These are phyloP conservation scores for Sarcophaga rosellei DNA, from an alignment of 2,888 invertebrate genomes.

Conservation along the genomic window DNA sequence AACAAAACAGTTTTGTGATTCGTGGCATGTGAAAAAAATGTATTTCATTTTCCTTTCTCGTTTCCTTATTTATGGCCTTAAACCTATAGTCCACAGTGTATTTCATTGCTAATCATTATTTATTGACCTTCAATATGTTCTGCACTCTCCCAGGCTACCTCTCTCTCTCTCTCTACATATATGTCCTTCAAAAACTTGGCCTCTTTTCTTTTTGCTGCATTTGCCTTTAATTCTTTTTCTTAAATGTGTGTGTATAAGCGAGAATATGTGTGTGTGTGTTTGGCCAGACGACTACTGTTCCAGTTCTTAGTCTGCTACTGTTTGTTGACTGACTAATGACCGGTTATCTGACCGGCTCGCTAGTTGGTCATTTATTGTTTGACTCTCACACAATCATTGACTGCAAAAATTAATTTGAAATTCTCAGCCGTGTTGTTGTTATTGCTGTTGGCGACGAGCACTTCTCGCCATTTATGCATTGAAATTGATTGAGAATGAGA, in stretches of 20 bases:
- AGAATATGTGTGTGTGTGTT: conserved; percentile 32
- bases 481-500: neutral
- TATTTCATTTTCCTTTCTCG: too few relatives aligned
- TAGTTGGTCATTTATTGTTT: neutral
- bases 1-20: too few relatives aligned
- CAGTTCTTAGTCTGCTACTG: conserved; percentile 56
- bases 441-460: neutral
- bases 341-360: neutral
- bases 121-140: conserved; percentile 37
- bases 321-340: conserved; percentile 42
- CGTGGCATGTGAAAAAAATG: too few relatives aligned
- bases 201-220: conserved; percentile 9
- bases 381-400: neutral
- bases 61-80: neutral
- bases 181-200: neutral
- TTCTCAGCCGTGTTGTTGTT: neutral
- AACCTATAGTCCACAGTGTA: conserved; percentile 13
- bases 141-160: conserved; percentile 18
- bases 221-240: conserved; percentile 5
- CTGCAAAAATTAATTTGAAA: conserved; percentile 49
- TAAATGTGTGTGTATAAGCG: neutral
- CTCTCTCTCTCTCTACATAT: neutral
- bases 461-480: neutral
- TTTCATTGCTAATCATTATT: conserved; percentile 35
- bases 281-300: conserved; percentile 57